Conservation (phyloP, 2,797 vertebrate species). For the Microcaecilia unicolor region DNA sequence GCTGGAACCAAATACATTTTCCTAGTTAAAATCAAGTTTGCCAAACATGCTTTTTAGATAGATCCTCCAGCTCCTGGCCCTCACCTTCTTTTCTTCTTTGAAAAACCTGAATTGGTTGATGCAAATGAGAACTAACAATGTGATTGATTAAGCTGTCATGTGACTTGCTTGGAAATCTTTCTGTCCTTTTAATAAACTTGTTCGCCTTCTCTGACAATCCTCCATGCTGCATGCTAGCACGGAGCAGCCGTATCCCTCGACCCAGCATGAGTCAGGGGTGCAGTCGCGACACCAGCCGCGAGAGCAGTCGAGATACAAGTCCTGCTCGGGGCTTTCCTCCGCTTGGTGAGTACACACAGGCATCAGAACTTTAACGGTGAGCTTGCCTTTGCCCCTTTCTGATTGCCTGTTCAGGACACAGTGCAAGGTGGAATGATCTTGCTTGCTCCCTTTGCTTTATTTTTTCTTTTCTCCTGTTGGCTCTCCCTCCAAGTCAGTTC, state of each 20-base stretch:
- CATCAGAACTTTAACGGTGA: conserved; percentile 10
- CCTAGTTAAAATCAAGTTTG: no score
- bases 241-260: conserved; percentile 96
- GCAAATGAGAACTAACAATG: conserved; percentile 35
- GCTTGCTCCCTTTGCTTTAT: conserved; percentile 28
- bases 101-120: conserved; percentile 21
- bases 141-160: conserved; percentile 47
- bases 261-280: conserved; percentile 98
- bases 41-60: no score
- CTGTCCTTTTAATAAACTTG: conserved; percentile 67
- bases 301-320: conserved; percentile 98
- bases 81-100: background rate
- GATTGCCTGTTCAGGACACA: conserved; percentile 27
- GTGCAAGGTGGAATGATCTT: conserved; percentile 40
- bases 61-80: no score
- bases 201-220: conserved; percentile 88
- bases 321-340: conserved; percentile 90
- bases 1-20: no score
- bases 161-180: conserved; percentile 59
- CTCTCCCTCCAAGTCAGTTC: no score
- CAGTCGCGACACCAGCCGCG: conserved; percentile 96
- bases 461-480: no score
- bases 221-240: conserved; percentile 91
- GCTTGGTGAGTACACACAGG: conserved; percentile 80
- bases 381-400: conserved; percentile 12